These are phyloP conservation scores for Neomonachus schauinslandi DNA, from an alignment of 2,113 vertebrate genomes.

Conservation along the genomic window DNA sequence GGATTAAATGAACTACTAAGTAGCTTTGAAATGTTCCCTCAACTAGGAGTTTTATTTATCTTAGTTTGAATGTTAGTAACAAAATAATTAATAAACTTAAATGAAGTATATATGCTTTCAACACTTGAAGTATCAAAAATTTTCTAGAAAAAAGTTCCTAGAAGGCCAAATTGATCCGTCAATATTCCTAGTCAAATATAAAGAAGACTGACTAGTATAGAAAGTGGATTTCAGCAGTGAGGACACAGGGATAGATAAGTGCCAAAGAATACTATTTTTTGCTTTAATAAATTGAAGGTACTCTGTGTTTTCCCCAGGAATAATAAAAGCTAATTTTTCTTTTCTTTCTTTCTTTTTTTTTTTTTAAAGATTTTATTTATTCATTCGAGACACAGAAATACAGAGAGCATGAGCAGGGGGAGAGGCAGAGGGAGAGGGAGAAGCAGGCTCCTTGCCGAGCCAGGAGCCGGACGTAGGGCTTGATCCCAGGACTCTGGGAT, in stretches of 20 bases:
- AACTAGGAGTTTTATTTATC: neutral
- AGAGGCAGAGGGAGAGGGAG: no score
- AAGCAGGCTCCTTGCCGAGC: no score
- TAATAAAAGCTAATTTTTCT: neutral
- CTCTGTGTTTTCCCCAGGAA: neutral
- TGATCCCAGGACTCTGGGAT: no score
- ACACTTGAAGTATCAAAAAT: neutral
- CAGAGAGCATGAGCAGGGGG: no score
- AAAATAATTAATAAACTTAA: conserved; percentile 40
- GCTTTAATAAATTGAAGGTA: neutral
- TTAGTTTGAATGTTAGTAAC: neutral
- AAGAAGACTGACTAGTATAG: neutral
- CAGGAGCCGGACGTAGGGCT: no score
- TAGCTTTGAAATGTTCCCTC: neutral
- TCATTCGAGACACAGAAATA: no score
- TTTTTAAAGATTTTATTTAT: no score
- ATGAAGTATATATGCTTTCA: neutral
- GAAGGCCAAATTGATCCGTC: neutral
- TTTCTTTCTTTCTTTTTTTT: neutral
- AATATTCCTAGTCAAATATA: neutral
- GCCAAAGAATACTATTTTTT: neutral
- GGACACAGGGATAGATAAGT: neutral
- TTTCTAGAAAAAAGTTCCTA: neutral
- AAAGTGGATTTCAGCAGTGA: neutral
- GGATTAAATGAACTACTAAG: conserved; percentile 13